phyloP scores from a whole-genome alignment of 2,113 vertebrate genomes.

The Dasyornis broadbenti region DNA sequence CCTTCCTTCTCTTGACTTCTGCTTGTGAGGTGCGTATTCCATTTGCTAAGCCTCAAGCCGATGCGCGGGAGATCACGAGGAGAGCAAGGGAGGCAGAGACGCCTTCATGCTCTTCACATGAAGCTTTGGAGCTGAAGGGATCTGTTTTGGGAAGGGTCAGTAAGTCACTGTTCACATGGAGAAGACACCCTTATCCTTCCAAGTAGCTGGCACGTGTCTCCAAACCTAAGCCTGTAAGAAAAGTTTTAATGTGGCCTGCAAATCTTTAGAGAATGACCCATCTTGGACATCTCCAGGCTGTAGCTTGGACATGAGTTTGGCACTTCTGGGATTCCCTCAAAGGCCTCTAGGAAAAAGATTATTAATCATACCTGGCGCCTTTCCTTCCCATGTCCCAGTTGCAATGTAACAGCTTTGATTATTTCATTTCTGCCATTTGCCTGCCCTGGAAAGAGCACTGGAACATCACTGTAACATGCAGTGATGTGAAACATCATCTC shows the following conservation, averaged over 20 bases:
- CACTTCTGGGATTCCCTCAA: not conserved
- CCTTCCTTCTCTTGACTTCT: not conserved
- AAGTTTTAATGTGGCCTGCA: not conserved
- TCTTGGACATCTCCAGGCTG: not conserved
- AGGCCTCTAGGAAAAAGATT: not conserved
- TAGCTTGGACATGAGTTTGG: not conserved
- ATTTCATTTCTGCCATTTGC: not conserved
- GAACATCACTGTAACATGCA: rapidly evolving
- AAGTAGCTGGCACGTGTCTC: not conserved
- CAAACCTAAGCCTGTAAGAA: not conserved
- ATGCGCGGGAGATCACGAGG: not conserved
- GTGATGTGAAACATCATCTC: not conserved
- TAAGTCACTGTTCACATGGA: not conserved
- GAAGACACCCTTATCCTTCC: not conserved
- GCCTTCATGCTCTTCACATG: not conserved
- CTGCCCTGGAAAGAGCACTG: not conserved
- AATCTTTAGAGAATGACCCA: not conserved
- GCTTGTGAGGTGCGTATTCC: not conserved
- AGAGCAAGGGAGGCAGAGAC: not conserved
- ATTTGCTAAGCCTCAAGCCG: not conserved
- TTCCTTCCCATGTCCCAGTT: not conserved
- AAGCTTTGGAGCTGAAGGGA: not conserved
- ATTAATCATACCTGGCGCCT: not conserved
- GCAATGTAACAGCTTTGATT: not conserved
- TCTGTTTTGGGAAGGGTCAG: not conserved